Percentiles rank a stretch among this genome's conserved stretches.
Evolutionary conservation across 2,113 vertebrate genomes (phyloP).

Genomic region (Aspidoscelis tigris): DNA sequence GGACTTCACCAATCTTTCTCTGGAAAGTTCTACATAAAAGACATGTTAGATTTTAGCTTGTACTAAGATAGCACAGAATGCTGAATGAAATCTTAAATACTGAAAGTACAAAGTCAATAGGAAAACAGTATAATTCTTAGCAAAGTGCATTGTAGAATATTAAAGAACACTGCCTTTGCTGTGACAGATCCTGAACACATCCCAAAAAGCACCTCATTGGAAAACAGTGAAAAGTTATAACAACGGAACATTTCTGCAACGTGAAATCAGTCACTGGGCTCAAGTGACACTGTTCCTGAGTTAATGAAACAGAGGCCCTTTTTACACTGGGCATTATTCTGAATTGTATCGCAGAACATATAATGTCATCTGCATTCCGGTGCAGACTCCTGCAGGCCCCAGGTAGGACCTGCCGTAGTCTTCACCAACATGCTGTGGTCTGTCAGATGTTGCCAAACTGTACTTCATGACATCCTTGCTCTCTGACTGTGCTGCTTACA

Average conservation of each 20-base stretch:
- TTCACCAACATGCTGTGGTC: background rate
- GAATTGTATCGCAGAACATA: no score
- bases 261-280: background rate
- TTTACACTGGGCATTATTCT: no score
- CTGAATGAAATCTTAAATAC: background rate
- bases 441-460: background rate
- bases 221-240: background rate
- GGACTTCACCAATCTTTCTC: background rate
- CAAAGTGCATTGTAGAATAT: background rate
- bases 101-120: no score
- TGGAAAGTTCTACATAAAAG: background rate
- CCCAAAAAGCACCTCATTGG: background rate
- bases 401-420: no score
- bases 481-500: background rate
- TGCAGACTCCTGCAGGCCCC: no score
- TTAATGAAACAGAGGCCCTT: background rate
- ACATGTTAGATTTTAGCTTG: background rate
- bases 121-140: background rate
- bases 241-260: background rate
- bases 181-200: background rate
- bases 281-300: background rate
- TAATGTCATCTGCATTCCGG: no score
- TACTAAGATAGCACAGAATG: background rate
- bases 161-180: background rate
- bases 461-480: background rate